Conservation (phyloP, 1,140 invertebrate genomes). For the Drosophila sulfurigaster region DNA sequence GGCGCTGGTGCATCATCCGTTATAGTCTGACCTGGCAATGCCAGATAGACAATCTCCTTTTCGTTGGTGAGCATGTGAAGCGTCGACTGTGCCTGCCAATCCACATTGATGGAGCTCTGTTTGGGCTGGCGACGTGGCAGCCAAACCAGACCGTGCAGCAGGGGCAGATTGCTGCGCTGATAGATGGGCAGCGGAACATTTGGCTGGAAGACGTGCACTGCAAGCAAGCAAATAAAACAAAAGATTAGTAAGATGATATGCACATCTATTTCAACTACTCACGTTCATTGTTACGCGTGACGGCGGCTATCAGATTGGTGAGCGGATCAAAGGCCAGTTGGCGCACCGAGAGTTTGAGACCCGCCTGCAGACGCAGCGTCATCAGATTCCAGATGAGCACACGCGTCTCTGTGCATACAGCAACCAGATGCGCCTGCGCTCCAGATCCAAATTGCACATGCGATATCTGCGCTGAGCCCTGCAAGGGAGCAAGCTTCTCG, state of each 20-base stretch:
- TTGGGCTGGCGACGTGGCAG: slow-evolving; percentile 85
- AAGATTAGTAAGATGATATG: not conserved
- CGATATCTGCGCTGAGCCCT: slow-evolving; percentile 79
- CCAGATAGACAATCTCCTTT: slow-evolving; percentile 79
- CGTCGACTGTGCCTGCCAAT: slow-evolving; percentile 87
- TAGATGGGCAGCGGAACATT: slow-evolving; percentile 86
- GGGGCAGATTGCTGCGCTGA: slow-evolving; percentile 85
- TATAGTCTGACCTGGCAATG: slow-evolving; percentile 56
- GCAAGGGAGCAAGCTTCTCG: slow-evolving; percentile 36
- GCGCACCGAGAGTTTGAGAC: slow-evolving; percentile 85
- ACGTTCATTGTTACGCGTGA: slow-evolving; percentile 88
- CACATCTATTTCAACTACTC: slow-evolving; percentile 53
- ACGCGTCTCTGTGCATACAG: slow-evolving; percentile 85
- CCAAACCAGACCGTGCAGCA: slow-evolving; percentile 86
- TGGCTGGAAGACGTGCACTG: slow-evolving; percentile 88
- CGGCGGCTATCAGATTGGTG: slow-evolving; percentile 88
- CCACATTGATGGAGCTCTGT: slow-evolving; percentile 80
- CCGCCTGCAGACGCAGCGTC: slow-evolving; percentile 86
- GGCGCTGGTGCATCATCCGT: slow-evolving; percentile 67
- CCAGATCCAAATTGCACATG: slow-evolving; percentile 88
- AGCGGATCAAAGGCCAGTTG: slow-evolving; percentile 88
- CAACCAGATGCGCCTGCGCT: slow-evolving; percentile 88
- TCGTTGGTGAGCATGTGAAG: slow-evolving; percentile 87
- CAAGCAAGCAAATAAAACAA: slow-evolving; percentile 18
- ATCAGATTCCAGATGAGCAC: slow-evolving; percentile 91